A percentile compares a stretch with the other conserved stretches of the same genome.
Conservation (phyloP, 2,888 invertebrate genomes). For the Hirtodrosophila alboralis region DNA sequence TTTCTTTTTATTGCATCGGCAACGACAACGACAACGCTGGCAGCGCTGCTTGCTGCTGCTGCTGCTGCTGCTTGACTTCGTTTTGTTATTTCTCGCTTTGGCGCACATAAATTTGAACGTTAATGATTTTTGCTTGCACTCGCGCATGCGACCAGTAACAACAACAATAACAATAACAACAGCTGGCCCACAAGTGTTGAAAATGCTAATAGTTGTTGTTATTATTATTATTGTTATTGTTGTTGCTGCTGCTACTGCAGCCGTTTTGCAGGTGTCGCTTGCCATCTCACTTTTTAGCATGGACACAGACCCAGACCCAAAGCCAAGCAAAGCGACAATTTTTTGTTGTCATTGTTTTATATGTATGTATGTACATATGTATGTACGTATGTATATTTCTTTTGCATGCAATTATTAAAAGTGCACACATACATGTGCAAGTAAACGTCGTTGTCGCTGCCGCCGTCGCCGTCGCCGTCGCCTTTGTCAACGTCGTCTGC, state of each 20-base stretch:
- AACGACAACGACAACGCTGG: slow-evolving; percentile 17
- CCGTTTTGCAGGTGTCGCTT: slow-evolving; percentile 69
- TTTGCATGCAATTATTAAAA: slow-evolving; percentile 42
- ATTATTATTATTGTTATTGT: slow-evolving; percentile 20
- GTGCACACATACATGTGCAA: slow-evolving; percentile 25
- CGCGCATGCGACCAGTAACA: slow-evolving; percentile 52
- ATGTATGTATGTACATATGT: no score
- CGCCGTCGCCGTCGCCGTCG: slow-evolving; percentile 5
- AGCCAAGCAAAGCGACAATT: slow-evolving; percentile 66
- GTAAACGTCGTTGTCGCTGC: slow-evolving; percentile 14
- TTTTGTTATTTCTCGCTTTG: slow-evolving; percentile 78
- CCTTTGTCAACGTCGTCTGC: slow-evolving; percentile 84
- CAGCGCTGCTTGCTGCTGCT: slow-evolving; percentile 21
- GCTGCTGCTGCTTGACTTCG: slow-evolving; percentile 30
- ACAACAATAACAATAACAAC: slow-evolving; percentile 36
- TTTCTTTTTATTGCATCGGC: slow-evolving; percentile 72
- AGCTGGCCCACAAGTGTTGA: slow-evolving; percentile 67
- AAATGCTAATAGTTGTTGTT: slow-evolving; percentile 43
- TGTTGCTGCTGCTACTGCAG: slow-evolving; percentile 15
- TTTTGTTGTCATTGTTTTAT: slow-evolving; percentile 7
- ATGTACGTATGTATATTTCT: not conserved
- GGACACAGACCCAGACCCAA: slow-evolving; percentile 66
- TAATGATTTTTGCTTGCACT: slow-evolving; percentile 80
- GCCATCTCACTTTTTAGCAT: slow-evolving; percentile 73
- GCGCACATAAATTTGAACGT: slow-evolving; percentile 73